Percentiles rank a stretch among this genome's conserved stretches.
Conservation (phyloP, 2,797 vertebrate genomes). For the Anguilla megastoma region DNA sequence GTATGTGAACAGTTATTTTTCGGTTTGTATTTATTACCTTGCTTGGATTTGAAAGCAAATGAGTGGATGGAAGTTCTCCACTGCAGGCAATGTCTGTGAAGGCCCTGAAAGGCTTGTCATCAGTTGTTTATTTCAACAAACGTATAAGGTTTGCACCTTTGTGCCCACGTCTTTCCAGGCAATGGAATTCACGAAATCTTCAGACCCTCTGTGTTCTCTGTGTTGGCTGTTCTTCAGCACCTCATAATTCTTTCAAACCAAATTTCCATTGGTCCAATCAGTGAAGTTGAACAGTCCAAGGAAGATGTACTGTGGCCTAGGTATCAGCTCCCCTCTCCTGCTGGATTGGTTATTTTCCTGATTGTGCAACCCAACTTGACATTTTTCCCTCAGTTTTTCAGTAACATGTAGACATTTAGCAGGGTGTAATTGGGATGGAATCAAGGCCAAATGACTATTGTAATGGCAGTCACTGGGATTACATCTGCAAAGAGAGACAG, state of each 20-base stretch:
- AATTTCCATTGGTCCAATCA: not conserved
- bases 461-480: not conserved
- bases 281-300: not conserved
- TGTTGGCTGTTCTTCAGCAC: not conserved
- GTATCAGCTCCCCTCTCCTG: not conserved
- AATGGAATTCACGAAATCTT: not conserved
- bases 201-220: not conserved
- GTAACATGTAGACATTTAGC: not conserved
- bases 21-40: not conserved
- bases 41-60: not conserved
- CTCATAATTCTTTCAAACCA: not conserved
- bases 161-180: not conserved
- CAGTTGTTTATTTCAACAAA: not conserved
- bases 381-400: not conserved
- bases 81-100: not conserved
- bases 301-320: not conserved
- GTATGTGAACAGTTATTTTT: not conserved
- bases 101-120: not conserved
- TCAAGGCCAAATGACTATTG: not conserved
- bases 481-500: not conserved
- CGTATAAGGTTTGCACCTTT: not conserved
- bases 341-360: not conserved
- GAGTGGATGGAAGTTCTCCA: not conserved
- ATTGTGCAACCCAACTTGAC: not conserved
- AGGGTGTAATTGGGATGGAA: not conserved